Base-by-base conservation (phyloP, 2,797 vertebrate species). In the Bradypus variegatus region DNA sequence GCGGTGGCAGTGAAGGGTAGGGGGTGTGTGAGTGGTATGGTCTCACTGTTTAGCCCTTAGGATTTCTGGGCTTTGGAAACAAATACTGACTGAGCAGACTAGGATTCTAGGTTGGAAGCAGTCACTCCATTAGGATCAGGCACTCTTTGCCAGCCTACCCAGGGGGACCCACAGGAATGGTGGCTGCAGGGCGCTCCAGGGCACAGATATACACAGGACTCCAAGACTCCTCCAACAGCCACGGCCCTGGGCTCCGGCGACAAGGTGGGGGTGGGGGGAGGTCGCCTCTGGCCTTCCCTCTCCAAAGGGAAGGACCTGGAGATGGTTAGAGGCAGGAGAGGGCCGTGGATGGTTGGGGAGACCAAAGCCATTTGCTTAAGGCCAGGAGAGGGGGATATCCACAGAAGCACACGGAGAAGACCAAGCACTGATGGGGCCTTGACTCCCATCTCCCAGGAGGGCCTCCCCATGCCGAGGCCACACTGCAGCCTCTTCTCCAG, bases 391-490 rank as follows among this genome's bases (percentile, higher is more conserved):
- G 31, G 31, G 29, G 13, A n/a, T 12, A 50, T 4, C 3, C 45
- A 48, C n/a, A 80, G 80, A 76, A 33, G 70, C 25, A 1, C 62
- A 14, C 8, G 4, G 73, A 53, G 58, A 38, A 8, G 33, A 65
- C 38, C 31, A 65, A 15, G n/a, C 58, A 19, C 48, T 95, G 64
- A 93, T 3, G 12, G 41, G 27, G n/a, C 36, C 77, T 87, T 58
- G 48, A 76, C n/a, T 72, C 70, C 41, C 79, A 2, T 21, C 91
- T 94, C 73, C 45, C 96, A 99, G 98, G 94, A 6, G 6, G 64
- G 89, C 7, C n/a, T 72, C 4, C 3, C 0, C 45, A 0, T 10
- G 18, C 88, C 1, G 96, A 77, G 62, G 64, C 91, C 48, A 14
- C 19, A 12, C 88, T 97, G 23, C 89, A 23, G 9, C 91, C 91